Conservation (phyloP, 2,888 invertebrate genomes). For the Agrilus cyanescens region DNA sequence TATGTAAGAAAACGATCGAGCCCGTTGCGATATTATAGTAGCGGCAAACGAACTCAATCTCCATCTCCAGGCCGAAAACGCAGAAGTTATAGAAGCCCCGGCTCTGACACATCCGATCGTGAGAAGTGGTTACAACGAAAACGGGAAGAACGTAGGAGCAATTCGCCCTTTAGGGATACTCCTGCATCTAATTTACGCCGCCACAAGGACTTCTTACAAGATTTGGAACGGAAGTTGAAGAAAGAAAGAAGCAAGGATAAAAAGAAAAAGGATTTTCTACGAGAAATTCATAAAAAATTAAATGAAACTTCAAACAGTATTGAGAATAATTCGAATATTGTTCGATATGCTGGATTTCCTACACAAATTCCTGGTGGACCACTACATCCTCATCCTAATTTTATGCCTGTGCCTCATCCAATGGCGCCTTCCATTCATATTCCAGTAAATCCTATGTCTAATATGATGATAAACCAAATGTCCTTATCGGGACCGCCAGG, state of each 20-base stretch:
- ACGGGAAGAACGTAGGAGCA: neutral
- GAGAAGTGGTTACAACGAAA: constrained; percentile 9
- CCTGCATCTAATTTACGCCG: constrained; percentile 2
- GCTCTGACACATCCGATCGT: constrained; percentile 9
- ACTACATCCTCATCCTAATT: too few relatives aligned
- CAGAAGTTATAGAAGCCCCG: neutral
- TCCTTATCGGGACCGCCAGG: too few relatives aligned
- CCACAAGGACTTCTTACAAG: constrained; percentile 25
- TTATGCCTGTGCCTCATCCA: constrained; percentile 18
- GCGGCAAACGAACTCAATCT: neutral
- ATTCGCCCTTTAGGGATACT: neutral
- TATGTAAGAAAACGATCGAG: too few relatives aligned
- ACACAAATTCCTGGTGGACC: too few relatives aligned
- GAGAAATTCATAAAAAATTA: constrained; percentile 9
- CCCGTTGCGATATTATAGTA: too few relatives aligned
- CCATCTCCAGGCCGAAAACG: neutral
- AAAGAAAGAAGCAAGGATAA: constrained; percentile 2
- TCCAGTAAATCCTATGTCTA: too few relatives aligned
- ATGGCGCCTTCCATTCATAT: constrained; percentile 1
- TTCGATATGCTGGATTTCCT: too few relatives aligned
- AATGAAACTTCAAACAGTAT: constrained; percentile 3
- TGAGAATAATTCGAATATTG: too few relatives aligned
- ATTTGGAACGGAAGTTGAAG: constrained; percentile 29
- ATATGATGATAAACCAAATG: too few relatives aligned
- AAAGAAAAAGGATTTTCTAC: constrained; percentile 7